Percentiles rank a stretch among this genome's conserved stretches.
These are phyloP conservation scores for Xylota sylvarum DNA, from an alignment of 2,888 invertebrate genomes.

Conservation along the genomic window DNA sequence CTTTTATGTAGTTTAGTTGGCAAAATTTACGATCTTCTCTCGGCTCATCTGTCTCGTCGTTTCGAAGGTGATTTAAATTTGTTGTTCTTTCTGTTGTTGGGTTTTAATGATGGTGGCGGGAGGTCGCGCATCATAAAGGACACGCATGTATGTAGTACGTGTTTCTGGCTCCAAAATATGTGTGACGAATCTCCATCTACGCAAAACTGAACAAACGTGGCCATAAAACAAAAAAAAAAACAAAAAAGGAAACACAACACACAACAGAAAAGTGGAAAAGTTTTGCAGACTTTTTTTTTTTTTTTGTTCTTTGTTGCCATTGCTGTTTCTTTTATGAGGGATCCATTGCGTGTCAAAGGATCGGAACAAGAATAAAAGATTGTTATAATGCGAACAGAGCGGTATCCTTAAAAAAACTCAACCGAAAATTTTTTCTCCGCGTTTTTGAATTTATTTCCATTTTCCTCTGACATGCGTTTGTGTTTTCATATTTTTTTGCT, in stretches of 20 bases:
- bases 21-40: slow-evolving; percentile 56
- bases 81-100: slow-evolving; percentile 45
- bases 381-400: slow-evolving; percentile 61
- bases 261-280: slow-evolving; percentile 70
- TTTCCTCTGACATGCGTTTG: slow-evolving; percentile 51
- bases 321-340: slow-evolving; percentile 64
- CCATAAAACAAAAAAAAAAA: slow-evolving; percentile 29
- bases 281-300: slow-evolving; percentile 51
- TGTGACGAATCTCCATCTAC: slow-evolving; percentile 65
- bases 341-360: slow-evolving; percentile 76
- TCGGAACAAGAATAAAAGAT: slow-evolving; percentile 72
- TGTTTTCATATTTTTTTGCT: slow-evolving; percentile 28
- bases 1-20: slow-evolving; percentile 33
- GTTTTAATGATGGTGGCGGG: slow-evolving; percentile 39
- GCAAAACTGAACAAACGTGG: slow-evolving; percentile 39
- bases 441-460: slow-evolving; percentile 60
- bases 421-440: slow-evolving; percentile 42
- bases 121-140: slow-evolving; percentile 75
- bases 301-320: not conserved
- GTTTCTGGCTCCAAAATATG: slow-evolving; percentile 37
- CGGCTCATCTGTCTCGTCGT: slow-evolving; percentile 66
- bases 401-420: slow-evolving; percentile 32
- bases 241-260: too few species aligned
- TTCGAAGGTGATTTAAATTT: slow-evolving; percentile 71
- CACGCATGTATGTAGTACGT: slow-evolving; percentile 63